Conservation (phyloP, 2,797 vertebrate genomes). For the Podarcis siculus region DNA sequence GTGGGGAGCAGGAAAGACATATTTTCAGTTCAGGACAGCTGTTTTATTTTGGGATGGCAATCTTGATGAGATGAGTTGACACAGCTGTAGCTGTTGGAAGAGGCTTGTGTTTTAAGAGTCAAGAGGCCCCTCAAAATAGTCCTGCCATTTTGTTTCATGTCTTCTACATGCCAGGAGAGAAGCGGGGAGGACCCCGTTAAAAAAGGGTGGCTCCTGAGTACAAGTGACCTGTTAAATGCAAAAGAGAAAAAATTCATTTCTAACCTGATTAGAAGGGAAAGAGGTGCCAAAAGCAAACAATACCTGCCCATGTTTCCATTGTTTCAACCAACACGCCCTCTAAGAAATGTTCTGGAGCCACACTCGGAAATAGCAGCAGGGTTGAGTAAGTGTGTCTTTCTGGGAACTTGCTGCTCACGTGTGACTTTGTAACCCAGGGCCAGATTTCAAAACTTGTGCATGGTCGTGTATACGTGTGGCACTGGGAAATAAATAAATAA, state of each 20-base stretch:
- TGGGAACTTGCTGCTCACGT: not conserved
- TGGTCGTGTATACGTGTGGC: too few species aligned
- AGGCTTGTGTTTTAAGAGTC: not conserved
- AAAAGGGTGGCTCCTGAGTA: slow-evolving; percentile 6
- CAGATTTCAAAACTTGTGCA: too few species aligned
- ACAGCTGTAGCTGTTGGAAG: slow-evolving; percentile 11
- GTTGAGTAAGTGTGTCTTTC: not conserved
- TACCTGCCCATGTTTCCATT: not conserved
- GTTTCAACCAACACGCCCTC: not conserved
- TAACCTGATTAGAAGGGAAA: not conserved
- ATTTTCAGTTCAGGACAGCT: not conserved
- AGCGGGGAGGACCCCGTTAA: not conserved
- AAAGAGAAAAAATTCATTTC: not conserved
- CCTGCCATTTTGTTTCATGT: not conserved
- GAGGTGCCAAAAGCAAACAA: not conserved
- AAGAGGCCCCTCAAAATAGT: not conserved
- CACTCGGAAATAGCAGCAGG: not conserved
- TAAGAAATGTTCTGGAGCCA: not conserved
- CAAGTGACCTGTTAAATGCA: not conserved
- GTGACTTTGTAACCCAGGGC: not conserved
- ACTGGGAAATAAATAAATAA: too few species aligned
- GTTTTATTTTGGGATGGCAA: slow-evolving; percentile 9
- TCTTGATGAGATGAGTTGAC: not conserved
- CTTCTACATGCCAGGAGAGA: not conserved
- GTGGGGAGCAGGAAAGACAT: not conserved